Evolutionary conservation across 2,113 vertebrate genomes (phyloP).

Genomic region (Sprattus sprattus): DNA sequence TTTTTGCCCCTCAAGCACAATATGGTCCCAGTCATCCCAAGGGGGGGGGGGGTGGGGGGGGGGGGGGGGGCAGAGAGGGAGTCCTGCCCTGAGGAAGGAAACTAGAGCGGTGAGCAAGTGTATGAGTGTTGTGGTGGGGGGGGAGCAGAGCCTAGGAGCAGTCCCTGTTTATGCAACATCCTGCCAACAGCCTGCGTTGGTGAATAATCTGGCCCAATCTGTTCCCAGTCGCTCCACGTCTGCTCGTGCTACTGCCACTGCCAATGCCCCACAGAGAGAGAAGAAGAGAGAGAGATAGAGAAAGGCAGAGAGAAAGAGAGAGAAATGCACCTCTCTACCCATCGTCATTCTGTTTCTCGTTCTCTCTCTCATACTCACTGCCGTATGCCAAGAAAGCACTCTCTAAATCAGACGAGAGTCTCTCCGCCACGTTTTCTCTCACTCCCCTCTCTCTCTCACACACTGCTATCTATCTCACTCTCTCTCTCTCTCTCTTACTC

Average conservation of each 20-base stretch:
- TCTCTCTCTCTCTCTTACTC: background rate
- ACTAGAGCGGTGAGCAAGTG: background rate
- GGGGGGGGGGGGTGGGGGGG: background rate
- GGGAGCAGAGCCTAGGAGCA: background rate
- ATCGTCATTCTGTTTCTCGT: background rate
- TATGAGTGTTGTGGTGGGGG: background rate
- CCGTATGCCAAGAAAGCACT: conserved; percentile 1
- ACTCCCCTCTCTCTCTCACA: background rate
- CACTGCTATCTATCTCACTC: background rate
- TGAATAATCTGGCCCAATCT: conserved; percentile 36
- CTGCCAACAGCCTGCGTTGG: conserved; percentile 21
- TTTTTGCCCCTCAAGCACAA: too few species aligned
- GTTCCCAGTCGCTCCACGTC: conserved; percentile 21
- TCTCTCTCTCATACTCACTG: background rate
- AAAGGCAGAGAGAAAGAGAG: background rate
- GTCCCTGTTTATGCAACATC: conserved; percentile 14
- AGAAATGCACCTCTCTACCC: background rate
- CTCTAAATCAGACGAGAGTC: background rate
- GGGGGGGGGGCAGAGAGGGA: background rate
- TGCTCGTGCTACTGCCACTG: background rate
- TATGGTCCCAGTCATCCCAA: background rate
- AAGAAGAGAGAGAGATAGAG: background rate
- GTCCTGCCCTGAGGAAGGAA: background rate
- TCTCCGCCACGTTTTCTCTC: background rate
- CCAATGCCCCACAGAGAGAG: background rate